A percentile compares a stretch with the other conserved stretches of the same genome.
Evolutionary conservation across 2,888 invertebrate genomes (phyloP).

Genomic region (Ceraclea dissimilis): DNA sequence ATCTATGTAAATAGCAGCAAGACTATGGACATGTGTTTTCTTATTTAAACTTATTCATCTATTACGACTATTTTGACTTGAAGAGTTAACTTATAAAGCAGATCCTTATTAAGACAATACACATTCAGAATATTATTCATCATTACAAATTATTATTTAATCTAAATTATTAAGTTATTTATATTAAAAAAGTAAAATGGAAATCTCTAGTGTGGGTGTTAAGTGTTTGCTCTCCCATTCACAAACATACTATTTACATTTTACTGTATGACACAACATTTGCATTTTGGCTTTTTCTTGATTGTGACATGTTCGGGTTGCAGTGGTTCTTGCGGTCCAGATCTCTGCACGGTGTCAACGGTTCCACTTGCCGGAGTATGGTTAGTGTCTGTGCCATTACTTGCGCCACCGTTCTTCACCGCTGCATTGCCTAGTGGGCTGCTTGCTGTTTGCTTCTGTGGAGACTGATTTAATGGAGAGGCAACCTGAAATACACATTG

Average conservation of each 20-base stretch:
- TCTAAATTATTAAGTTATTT: too few species aligned
- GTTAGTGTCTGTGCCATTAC: slow-evolving; percentile 36
- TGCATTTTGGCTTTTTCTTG: slow-evolving; percentile 93
- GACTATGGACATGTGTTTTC: too few species aligned
- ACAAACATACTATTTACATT: background rate
- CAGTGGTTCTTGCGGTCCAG: slow-evolving; percentile 67
- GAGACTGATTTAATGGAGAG: slow-evolving; percentile 36
- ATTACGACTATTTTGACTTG: background rate
- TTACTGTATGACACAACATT: slow-evolving; percentile 87
- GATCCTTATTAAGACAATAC: too few species aligned
- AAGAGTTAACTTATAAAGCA: background rate
- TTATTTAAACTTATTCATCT: too few species aligned
- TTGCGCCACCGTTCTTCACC: slow-evolving; percentile 42
- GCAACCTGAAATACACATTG: slow-evolving; percentile 29
- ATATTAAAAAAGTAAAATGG: background rate
- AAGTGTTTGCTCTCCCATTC: background rate
- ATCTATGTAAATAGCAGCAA: too few species aligned
- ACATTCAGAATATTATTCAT: too few species aligned
- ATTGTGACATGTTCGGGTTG: slow-evolving; percentile 88
- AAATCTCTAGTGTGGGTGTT: background rate
- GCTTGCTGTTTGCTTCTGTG: slow-evolving; percentile 37
- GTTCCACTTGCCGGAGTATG: slow-evolving; percentile 38
- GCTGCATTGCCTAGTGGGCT: slow-evolving; percentile 38
- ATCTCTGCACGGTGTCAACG: slow-evolving; percentile 61
- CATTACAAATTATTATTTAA: too few species aligned